Conservation (phyloP, 2,888 invertebrate genomes). For the Serripes groenlandicus region DNA sequence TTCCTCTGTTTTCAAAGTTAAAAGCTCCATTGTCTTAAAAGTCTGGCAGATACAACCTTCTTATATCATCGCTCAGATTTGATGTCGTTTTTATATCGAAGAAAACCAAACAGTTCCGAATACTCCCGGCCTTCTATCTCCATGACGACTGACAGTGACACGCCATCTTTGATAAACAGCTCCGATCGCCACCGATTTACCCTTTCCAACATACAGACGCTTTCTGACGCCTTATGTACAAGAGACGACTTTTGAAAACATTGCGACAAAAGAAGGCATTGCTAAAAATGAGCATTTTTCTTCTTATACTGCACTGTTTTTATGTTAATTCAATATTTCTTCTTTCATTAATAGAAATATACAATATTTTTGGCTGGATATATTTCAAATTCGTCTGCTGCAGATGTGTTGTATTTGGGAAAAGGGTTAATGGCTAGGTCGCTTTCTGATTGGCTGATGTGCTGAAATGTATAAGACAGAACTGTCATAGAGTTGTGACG, state of each 20-base stretch:
- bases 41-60: conserved; percentile 19
- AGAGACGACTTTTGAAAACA: too few relatives aligned
- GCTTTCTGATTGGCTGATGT: conserved; percentile 59
- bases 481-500: not conserved
- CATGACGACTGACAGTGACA: conserved; percentile 7
- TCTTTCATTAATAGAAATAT: too few relatives aligned
- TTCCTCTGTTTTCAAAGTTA: conserved; percentile 32
- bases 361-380: too few relatives aligned
- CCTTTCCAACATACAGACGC: too few relatives aligned
- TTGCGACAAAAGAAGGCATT: too few relatives aligned
- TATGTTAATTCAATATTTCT: too few relatives aligned
- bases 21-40: conserved; percentile 38
- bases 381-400: too few relatives aligned
- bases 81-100: conserved; percentile 51
- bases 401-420: too few relatives aligned
- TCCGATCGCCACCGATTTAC: conserved; percentile 3
- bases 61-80: conserved; percentile 19
- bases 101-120: conserved; percentile 38
- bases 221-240: too few relatives aligned
- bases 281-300: too few relatives aligned
- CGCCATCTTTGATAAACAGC: conserved; percentile 23
- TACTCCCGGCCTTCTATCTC: conserved; percentile 19
- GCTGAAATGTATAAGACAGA: conserved; percentile 8
- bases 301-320: too few relatives aligned
- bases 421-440: conserved; percentile 47